Conservation (phyloP, 1,140 invertebrate genomes). For the Lordiphosa collinella region DNA sequence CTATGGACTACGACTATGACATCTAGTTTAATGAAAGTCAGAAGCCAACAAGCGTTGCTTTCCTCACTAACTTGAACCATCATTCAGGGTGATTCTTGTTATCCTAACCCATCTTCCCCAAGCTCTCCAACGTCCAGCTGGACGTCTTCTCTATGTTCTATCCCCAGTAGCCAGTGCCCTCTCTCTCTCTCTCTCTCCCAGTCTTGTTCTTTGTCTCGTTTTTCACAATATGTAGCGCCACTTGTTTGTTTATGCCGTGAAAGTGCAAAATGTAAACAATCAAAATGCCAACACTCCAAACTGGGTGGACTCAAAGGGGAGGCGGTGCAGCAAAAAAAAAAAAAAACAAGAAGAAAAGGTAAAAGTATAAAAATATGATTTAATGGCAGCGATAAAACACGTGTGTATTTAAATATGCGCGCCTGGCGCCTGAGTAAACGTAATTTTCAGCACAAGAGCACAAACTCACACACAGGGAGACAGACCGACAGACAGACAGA, state of each 20-base stretch:
- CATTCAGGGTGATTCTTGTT: too few species aligned
- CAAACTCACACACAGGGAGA: constrained; percentile 24
- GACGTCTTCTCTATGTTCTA: not conserved
- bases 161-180: not conserved
- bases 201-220: constrained; percentile 28
- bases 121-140: not conserved
- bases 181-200: constrained; percentile 29
- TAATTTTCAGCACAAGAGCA: constrained; percentile 62
- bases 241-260: constrained; percentile 70
- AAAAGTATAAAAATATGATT: constrained; percentile 79
- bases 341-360: constrained; percentile 47
- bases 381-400: constrained; percentile 80
- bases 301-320: constrained; percentile 4
- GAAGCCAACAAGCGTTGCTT: too few species aligned
- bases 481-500: constrained; percentile 38
- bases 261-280: constrained; percentile 79
- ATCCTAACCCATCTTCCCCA: too few species aligned
- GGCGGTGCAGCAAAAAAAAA: constrained; percentile 6
- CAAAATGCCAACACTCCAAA: constrained; percentile 56
- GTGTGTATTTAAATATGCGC: constrained; percentile 80
- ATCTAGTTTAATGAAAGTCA: too few species aligned
- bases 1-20: too few species aligned
- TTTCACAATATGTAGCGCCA: constrained; percentile 69
- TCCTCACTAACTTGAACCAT: too few species aligned
- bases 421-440: constrained; percentile 78